Evolutionary conservation across 2,113 vertebrate species (phyloP).

Genomic region (Nannobrachium achirus): DNA sequence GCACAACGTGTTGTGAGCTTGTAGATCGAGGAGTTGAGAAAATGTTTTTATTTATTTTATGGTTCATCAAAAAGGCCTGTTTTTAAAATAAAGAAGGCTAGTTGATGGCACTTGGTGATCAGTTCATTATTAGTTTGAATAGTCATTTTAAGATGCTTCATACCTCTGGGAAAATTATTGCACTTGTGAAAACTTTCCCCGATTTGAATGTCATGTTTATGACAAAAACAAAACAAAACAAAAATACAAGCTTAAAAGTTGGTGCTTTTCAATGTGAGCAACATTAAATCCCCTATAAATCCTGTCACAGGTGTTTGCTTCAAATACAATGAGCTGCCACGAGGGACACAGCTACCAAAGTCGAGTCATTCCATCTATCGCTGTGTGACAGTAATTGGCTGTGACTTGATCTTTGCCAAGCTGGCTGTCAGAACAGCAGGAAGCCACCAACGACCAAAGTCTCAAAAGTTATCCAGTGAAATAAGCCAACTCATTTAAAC

Average conservation of each 20-base stretch:
- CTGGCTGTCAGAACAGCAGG: constrained; percentile 36
- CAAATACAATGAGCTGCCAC: neutral
- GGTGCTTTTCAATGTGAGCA: no score
- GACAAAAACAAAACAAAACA: constrained; percentile 49
- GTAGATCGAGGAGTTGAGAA: no score
- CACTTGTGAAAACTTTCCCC: constrained; percentile 24
- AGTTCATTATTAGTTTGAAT: constrained; percentile 50
- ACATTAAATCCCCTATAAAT: no score
- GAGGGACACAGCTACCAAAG: constrained; percentile 1
- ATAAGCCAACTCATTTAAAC: neutral
- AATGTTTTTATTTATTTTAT: constrained; percentile 59
- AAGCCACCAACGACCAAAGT: constrained; percentile 26
- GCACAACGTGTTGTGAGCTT: no score
- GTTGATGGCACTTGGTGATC: constrained; percentile 55
- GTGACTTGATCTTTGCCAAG: constrained; percentile 10
- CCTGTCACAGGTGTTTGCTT: no score
- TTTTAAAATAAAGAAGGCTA: constrained; percentile 50
- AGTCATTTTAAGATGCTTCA: constrained; percentile 39
- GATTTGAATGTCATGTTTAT: constrained; percentile 46
- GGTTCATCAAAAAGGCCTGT: no score
- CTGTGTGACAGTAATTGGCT: constrained; percentile 11
- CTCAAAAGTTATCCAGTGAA: neutral
- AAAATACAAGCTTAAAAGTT: no score
- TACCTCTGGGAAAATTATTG: constrained; percentile 44
- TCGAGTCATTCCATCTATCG: neutral